Percentiles rank a stretch among this genome's conserved stretches.
phyloP scores from a whole-genome alignment of 2,888 invertebrate genomes.

The Phymatocera aterrima region DNA sequence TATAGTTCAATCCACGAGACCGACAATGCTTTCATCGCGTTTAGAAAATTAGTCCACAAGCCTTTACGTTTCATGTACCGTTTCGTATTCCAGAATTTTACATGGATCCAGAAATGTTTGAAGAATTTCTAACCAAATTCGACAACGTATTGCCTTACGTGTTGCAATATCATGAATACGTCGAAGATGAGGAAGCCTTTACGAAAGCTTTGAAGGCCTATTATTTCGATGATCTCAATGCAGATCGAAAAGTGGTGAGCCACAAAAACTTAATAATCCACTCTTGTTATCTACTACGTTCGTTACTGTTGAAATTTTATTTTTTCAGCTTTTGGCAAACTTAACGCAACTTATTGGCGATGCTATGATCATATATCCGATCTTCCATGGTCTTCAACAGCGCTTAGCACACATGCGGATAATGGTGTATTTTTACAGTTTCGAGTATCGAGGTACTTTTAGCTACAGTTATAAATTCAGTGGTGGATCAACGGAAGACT shows the following conservation, averaged over 20 bases:
- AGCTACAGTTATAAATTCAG: constrained; percentile 45
- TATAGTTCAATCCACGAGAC: neutral
- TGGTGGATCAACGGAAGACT: constrained; percentile 30
- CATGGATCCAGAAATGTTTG: neutral
- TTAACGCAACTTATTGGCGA: constrained; percentile 54
- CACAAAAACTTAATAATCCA: neutral
- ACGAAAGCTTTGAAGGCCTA: constrained; percentile 17
- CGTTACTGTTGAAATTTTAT: neutral
- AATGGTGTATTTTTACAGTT: constrained; percentile 52
- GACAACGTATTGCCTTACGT: constrained; percentile 15
- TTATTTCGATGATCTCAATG: constrained; percentile 38
- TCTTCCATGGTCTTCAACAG: constrained; percentile 48
- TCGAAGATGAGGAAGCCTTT: neutral
- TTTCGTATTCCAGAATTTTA: constrained; percentile 15
- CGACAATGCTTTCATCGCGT: neutral
- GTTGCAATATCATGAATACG: constrained; percentile 2
- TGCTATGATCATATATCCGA: constrained; percentile 51
- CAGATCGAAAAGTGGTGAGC: constrained; percentile 51
- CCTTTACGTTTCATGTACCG: neutral
- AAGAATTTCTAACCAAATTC: neutral
- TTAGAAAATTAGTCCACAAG: neutral
- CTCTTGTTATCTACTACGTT: no score
- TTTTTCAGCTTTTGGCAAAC: constrained; percentile 50
- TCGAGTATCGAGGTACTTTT: constrained; percentile 53
- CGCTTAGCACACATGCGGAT: constrained; percentile 34